Conservation (phyloP, 2,888 invertebrate species). For the Melinaea menophilus region DNA sequence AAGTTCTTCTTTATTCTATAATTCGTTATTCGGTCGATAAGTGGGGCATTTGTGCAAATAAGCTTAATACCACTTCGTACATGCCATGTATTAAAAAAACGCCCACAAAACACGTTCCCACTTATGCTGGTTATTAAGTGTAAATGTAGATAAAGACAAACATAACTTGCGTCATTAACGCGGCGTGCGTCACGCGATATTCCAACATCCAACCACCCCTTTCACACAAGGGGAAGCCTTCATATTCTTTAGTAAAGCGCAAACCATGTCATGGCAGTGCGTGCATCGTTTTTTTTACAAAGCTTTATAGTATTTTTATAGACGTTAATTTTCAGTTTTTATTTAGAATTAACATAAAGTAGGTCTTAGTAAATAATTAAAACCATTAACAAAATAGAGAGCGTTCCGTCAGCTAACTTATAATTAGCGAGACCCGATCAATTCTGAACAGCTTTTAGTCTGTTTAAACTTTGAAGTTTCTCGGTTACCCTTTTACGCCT, state of each 20-base stretch:
- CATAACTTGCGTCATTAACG: constrained; percentile 6
- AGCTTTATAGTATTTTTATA: no score
- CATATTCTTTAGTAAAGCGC: neutral
- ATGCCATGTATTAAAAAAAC: neutral
- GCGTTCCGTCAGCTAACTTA: constrained; percentile 21
- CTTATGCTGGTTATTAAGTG: neutral
- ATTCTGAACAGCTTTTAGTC: constrained; percentile 26
- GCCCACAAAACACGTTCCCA: neutral
- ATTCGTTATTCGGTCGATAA: neutral
- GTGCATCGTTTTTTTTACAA: no score
- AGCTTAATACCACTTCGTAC: neutral
- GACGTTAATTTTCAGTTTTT: neutral
- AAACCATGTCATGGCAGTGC: no score
- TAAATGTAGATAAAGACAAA: constrained; percentile 6
- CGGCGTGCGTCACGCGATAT: constrained; percentile 1
- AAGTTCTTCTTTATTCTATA: neutral
- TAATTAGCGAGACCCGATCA: constrained; percentile 24
- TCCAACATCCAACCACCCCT: constrained; percentile 1
- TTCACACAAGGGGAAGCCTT: neutral
- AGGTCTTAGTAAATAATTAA: constrained; percentile 13
- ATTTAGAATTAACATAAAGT: neutral
- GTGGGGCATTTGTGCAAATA: neutral
- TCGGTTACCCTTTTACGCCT: constrained; percentile 40
- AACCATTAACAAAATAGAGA: constrained; percentile 14
- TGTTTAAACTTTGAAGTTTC: constrained; percentile 12